Base-by-base conservation (phyloP, 2,113 vertebrate genomes). In the Edolisoma coerulescens region DNA sequence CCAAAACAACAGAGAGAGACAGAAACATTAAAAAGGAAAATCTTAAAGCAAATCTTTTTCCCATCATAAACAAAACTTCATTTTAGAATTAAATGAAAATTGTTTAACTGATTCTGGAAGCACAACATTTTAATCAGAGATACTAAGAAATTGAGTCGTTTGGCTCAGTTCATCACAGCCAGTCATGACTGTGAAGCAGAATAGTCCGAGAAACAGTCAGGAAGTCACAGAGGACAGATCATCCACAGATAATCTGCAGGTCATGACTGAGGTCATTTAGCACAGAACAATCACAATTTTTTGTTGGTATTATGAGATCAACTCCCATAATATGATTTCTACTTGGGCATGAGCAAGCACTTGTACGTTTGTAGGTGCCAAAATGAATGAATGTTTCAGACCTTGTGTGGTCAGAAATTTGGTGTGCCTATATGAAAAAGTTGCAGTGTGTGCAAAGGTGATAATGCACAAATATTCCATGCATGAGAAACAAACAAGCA, bases 211-310 rank as follows among this genome's bases (percentile, higher is more conserved):
- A 92, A 96, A 54, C 32, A 86, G 71, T 64, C 82, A 88, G 65
- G 65, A 73, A 89, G 57, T 89, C 74, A 94, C 70, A 68, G 69
- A 93, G 81, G 77, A 68, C n/a, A 61, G 84, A 89, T 95, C 91
- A 96, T 87, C 89, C 24, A 2, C 53, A 89, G 91, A 96, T 87
- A 89, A 92, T 95, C 89, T 91, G n/a, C 61, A 87, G 94, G 91
- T 94, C 89, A 87, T 78, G 81, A 56, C 84, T 91, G 69, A 92
- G 93, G 94, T 95, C 84, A 94, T 92, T 87, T 64, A 92, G 65
- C 47, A 65, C 16, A 75, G 60, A 92, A 84, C 56, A 79, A 91
- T 87, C 41, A 67, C 5, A 33, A 60, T 49, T 91, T 96, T 95
- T 92, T 82, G 39, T 74, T 89, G 52, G 60, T 30, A 56, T 82